Evolutionary conservation across 2,888 invertebrate genomes (phyloP).

Genomic region (Hemithea aestivaria): DNA sequence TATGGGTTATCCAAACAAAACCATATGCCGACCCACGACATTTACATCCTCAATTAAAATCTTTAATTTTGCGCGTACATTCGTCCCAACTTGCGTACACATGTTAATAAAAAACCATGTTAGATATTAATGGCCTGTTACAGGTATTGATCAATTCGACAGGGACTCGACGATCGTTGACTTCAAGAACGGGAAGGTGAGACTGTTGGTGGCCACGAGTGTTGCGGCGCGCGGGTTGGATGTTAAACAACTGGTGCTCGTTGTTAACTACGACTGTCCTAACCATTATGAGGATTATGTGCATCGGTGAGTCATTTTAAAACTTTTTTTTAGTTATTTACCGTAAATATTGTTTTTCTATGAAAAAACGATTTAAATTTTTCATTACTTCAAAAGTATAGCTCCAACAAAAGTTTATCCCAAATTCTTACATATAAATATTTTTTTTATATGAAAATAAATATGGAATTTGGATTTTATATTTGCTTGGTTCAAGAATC

Average conservation of each 20-base stretch:
- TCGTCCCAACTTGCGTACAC: conserved; percentile 19
- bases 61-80: conserved; percentile 32
- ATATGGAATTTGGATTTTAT: too few relatives aligned
- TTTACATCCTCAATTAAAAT: too few relatives aligned
- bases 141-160: conserved; percentile 98
- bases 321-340: not conserved
- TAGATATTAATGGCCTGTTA: conserved; percentile 72
- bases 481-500: too few relatives aligned
- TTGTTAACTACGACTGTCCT: conserved; percentile 99
- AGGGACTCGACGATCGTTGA: conserved; percentile 98
- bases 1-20: too few relatives aligned
- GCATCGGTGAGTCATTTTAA: conserved; percentile 80
- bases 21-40: too few relatives aligned
- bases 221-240: conserved; percentile 99
- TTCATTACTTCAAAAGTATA: too few relatives aligned
- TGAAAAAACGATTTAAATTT: too few relatives aligned
- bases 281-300: conserved; percentile 99
- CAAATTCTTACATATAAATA: too few relatives aligned
- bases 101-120: conserved; percentile 32
- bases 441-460: too few relatives aligned
- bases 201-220: conserved; percentile 96
- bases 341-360: too few relatives aligned
- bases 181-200: conserved; percentile 97
- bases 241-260: conserved; percentile 97
- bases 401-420: too few relatives aligned